phyloP scores from a whole-genome alignment of 1,140 invertebrate species.

The Coelopa frigida region DNA sequence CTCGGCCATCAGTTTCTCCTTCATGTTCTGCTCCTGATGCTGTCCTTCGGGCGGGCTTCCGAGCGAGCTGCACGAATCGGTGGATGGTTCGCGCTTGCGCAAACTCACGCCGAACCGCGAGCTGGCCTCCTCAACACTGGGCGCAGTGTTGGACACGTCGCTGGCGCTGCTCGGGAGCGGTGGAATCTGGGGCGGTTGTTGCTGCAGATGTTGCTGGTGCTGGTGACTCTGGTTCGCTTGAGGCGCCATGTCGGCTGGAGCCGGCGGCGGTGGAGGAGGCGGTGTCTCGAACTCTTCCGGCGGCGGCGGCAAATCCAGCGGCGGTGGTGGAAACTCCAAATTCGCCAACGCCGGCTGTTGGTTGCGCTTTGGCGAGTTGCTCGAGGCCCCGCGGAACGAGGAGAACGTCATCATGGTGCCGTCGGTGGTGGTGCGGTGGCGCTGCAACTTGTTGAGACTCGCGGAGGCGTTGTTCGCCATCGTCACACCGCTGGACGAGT shows the following conservation, averaged over 20 bases:
- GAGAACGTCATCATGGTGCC: constrained; percentile 47
- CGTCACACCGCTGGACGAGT: constrained; percentile 72
- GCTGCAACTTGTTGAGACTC: constrained; percentile 46
- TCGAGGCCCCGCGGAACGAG: constrained; percentile 41
- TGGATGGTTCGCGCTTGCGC: constrained; percentile 57
- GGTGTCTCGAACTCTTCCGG: constrained; percentile 55
- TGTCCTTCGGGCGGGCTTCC: constrained; percentile 39
- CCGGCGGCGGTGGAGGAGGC: constrained; percentile 32
- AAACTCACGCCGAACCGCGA: constrained; percentile 65
- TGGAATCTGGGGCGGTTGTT: neutral
- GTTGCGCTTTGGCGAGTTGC: constrained; percentile 52
- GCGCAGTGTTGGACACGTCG: constrained; percentile 57
- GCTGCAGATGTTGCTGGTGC: constrained; percentile 8
- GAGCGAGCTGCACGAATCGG: constrained; percentile 51
- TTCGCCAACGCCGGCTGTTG: constrained; percentile 59
- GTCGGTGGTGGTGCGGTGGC: constrained; percentile 46
- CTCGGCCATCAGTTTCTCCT: constrained; percentile 75
- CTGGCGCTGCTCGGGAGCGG: constrained; percentile 43
- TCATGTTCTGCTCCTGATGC: constrained; percentile 48
- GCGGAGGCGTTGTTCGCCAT: constrained; percentile 50
- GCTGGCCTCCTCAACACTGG: constrained; percentile 62
- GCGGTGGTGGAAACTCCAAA: constrained; percentile 77
- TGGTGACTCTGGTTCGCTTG: constrained; percentile 8
- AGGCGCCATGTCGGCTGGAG: constrained; percentile 21
- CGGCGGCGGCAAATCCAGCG: constrained; percentile 63